Conservation (phyloP, 2,888 invertebrate species). For the Cinara cedri region DNA sequence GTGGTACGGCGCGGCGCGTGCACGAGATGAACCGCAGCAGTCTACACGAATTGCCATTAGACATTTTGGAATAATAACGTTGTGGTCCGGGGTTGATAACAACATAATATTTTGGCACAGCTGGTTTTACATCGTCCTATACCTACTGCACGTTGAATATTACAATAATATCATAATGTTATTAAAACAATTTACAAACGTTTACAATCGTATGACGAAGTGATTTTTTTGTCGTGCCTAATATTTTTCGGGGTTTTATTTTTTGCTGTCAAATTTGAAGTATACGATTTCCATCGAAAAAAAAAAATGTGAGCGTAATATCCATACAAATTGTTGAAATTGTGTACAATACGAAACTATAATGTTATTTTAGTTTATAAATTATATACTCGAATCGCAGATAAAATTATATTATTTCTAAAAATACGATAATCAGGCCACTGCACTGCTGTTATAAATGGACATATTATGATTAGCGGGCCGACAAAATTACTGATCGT, state of each 20-base stretch:
- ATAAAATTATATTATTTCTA: background rate
- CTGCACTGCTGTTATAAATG: constrained; percentile 13
- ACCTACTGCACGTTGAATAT: too few species aligned
- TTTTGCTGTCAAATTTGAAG: too few species aligned
- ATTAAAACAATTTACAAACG: too few species aligned
- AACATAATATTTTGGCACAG: too few species aligned
- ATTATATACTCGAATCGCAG: background rate
- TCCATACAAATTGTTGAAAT: background rate
- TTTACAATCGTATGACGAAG: too few species aligned
- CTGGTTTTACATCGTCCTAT: background rate
- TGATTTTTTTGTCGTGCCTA: too few species aligned
- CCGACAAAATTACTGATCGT: constrained; percentile 20
- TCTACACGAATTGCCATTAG: background rate
- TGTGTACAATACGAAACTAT: too few species aligned
- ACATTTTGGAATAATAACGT: background rate
- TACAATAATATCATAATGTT: too few species aligned
- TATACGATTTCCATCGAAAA: too few species aligned
- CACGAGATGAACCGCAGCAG: background rate
- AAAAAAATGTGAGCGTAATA: too few species aligned
- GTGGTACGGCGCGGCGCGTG: background rate
- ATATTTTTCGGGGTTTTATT: too few species aligned
- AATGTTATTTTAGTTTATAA: background rate
- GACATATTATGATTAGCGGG: background rate
- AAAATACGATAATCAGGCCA: constrained; percentile 16
- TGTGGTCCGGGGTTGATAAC: background rate